Conservation (phyloP, 2,113 vertebrate genomes). For the Sander vitreus region DNA sequence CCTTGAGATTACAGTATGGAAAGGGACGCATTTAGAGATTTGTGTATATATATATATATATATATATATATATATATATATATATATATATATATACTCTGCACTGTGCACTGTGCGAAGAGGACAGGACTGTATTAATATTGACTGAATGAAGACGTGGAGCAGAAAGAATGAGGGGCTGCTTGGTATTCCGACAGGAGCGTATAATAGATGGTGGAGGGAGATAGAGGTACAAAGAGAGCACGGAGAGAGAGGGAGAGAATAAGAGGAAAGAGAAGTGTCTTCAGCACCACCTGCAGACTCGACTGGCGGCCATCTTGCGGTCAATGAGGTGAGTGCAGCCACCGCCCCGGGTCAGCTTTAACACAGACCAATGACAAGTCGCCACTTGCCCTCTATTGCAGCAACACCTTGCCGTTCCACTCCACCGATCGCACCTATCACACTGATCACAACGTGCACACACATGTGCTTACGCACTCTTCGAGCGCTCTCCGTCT, state of each 20-base stretch:
- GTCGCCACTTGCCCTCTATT: conserved; percentile 75
- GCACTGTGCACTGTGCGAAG: conserved; percentile 22
- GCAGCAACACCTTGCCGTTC: conserved; percentile 79
- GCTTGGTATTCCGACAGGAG: conserved; percentile 66
- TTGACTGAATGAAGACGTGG: background rate
- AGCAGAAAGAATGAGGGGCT: conserved; percentile 43
- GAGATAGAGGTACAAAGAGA: conserved; percentile 60
- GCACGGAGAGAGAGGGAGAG: conserved; percentile 31
- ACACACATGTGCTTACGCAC: conserved; percentile 37
- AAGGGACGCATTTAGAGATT: conserved; percentile 38
- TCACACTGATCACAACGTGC: conserved; percentile 64
- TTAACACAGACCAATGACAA: conserved; percentile 82
- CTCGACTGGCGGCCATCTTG: conserved; percentile 72
- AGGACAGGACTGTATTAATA: conserved; percentile 39
- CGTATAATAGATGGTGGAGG: conserved; percentile 58
- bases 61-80: too few species aligned
- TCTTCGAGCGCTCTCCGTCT: conserved; percentile 16
- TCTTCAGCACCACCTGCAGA: conserved; percentile 76
- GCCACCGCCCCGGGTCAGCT: conserved; percentile 73
- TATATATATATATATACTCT: too few species aligned
- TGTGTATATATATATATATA: too few species aligned
- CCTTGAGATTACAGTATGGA: conserved; percentile 66
- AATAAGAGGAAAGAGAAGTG: conserved; percentile 48
- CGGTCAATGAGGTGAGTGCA: conserved; percentile 80
- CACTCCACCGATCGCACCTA: conserved; percentile 71